Percentiles rank a stretch among this genome's conserved stretches.
Evolutionary conservation across 1,140 invertebrate species (phyloP).

Genomic region (Helicoverpa armigera): DNA sequence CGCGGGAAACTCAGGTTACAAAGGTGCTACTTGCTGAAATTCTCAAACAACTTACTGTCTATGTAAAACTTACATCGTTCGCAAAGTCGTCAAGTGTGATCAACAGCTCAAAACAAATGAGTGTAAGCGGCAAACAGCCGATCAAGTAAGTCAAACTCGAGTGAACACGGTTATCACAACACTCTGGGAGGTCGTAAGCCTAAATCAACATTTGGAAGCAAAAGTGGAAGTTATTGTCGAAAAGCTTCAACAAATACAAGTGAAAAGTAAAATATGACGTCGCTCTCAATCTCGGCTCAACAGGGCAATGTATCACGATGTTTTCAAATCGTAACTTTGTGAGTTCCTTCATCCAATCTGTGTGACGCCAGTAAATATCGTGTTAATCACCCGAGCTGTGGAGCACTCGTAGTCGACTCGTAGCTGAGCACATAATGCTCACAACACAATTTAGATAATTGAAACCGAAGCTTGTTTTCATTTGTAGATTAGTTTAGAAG

Average conservation of each 20-base stretch:
- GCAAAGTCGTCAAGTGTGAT: not conserved
- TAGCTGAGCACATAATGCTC: not conserved
- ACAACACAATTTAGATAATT: constrained; percentile 42
- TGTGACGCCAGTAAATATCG: not conserved
- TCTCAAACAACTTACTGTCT: too few species aligned
- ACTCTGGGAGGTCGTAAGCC: not conserved
- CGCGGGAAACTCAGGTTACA: not conserved
- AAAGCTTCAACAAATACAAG: not conserved
- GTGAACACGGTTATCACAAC: not conserved
- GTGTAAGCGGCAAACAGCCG: not conserved
- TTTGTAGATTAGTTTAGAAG: constrained; percentile 29
- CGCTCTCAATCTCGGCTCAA: not conserved
- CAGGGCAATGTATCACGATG: not conserved
- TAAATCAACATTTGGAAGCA: not conserved
- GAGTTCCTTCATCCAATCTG: not conserved
- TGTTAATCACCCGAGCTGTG: not conserved
- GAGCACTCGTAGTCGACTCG: too few species aligned
- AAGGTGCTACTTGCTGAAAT: too few species aligned
- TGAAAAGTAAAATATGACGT: not conserved
- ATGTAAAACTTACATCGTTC: not conserved
- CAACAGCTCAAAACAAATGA: not conserved
- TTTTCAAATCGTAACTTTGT: constrained; percentile 13
- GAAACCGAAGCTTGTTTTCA: constrained; percentile 32
- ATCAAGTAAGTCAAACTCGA: not conserved
- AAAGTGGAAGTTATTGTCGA: not conserved